Conservation (phyloP, 2,888 invertebrate species). For the Liodrosophila aerea region DNA sequence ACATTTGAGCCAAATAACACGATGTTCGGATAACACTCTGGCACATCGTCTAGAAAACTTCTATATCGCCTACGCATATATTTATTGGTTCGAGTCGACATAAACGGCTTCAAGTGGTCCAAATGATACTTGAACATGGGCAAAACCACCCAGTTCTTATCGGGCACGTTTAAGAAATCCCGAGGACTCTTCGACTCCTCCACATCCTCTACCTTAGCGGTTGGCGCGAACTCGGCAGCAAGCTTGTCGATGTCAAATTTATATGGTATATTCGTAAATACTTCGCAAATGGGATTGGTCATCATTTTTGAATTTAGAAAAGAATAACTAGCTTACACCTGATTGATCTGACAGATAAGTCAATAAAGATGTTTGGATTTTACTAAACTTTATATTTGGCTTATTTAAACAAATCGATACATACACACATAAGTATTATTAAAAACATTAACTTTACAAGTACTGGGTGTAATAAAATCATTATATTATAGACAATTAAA, state of each 20-base stretch:
- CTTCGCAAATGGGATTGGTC: conserved; percentile 50
- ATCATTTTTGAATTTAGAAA: conserved; percentile 3
- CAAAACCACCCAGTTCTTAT: conserved; percentile 57
- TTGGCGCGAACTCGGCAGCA: conserved; percentile 50
- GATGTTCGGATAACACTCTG: conserved; percentile 33
- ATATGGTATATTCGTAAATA: conserved; percentile 47
- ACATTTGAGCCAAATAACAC: conserved; percentile 13
- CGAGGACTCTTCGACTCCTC: conserved; percentile 27
- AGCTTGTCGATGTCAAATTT: conserved; percentile 54
- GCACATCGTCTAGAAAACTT: conserved; percentile 53
- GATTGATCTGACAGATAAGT: not conserved
- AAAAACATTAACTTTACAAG: conserved; percentile 40
- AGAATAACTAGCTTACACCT: too few species aligned
- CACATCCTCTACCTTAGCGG: conserved; percentile 16
- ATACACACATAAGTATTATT: conserved; percentile 20
- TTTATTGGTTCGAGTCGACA: conserved; percentile 51
- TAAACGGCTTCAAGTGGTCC: conserved; percentile 51
- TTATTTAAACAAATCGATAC: conserved; percentile 58
- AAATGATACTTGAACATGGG: conserved; percentile 63
- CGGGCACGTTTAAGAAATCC: conserved; percentile 51
- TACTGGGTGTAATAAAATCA: conserved; percentile 23
- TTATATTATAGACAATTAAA: conserved; percentile 19
- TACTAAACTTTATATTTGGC: conserved; percentile 68
- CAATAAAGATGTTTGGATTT: conserved; percentile 16
- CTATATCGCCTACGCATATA: conserved; percentile 49